phyloP scores from a whole-genome alignment of 2,888 invertebrate species.

The Globia sparganii region DNA sequence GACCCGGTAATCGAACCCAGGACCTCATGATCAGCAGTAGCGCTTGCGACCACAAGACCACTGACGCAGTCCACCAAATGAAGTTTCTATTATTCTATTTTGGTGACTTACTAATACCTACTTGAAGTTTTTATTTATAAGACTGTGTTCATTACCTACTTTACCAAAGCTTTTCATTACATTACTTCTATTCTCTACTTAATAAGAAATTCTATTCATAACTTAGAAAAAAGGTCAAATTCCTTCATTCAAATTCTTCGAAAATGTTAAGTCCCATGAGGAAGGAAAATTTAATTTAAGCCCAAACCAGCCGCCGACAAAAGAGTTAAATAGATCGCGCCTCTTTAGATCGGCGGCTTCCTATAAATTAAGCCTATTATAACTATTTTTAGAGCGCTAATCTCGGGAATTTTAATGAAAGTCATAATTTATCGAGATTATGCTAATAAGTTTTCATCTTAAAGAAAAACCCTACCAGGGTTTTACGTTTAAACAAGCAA shows the following conservation, averaged over 20 bases:
- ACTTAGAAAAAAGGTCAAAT: conserved; percentile 33
- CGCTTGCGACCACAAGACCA: neutral
- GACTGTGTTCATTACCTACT: no score
- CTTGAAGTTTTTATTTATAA: neutral
- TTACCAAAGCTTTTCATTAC: conserved; percentile 6
- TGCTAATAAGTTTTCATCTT: neutral
- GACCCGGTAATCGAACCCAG: neutral
- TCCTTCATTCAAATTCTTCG: conserved; percentile 39
- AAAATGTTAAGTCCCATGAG: conserved; percentile 21
- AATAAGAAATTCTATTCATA: conserved; percentile 42
- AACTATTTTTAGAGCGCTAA: conserved; percentile 36
- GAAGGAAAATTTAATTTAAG: conserved; percentile 50
- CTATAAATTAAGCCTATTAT: conserved; percentile 40
- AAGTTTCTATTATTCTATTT: neutral
- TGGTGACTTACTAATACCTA: neutral
- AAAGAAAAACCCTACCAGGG: no score
- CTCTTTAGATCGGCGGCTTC: conserved; percentile 33
- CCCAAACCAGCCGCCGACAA: conserved; percentile 25
- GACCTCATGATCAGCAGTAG: neutral
- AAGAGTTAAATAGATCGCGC: conserved; percentile 46
- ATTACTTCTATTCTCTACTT: neutral
- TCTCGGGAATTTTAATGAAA: conserved; percentile 28
- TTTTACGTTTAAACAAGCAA: neutral
- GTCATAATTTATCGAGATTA: neutral
- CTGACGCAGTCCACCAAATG: neutral